Base-by-base conservation (phyloP, 2,113 vertebrate species). In the Amphiprion percula region DNA sequence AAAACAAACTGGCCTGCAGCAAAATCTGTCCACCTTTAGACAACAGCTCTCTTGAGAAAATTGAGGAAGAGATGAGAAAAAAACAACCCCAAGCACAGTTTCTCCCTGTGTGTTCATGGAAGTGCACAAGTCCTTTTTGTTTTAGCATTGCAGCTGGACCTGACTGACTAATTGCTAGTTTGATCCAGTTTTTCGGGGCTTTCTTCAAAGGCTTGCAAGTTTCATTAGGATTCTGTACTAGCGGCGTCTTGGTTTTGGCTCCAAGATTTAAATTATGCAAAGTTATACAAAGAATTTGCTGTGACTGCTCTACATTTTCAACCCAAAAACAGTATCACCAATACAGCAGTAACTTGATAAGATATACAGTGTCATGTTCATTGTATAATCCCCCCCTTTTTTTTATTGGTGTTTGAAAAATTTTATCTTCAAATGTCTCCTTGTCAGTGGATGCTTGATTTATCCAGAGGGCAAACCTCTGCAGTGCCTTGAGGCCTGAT, bases 91-190 rank as follows among this genome's bases (percentile, higher is more conserved):
- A 9, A 89, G 89, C 90, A 84, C 67, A 86, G 77, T 87, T 87
- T 88, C 79, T 80, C 70, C 70, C 78, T 86, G 88, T 89, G 89
- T 83, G 88, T 90, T 83, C 80, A 69, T 76, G 60, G 79, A 77
- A 69, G 86, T 79, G 79, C 89, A 92, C 90, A 93, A 86, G 79
- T 79, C 77, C 71, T 90, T 91, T 90, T 91, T 92, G 89, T 94
- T 91, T 91, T 67, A 72, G 81, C 68, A 30, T 37, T 80, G 89
- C 92, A 93, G 88, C 88, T 93, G 90, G 87, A 92, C 92, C 80
- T 89, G 84, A 90, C 86, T 92, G 91, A 89, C 91, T 93, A 93
- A 93, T 92, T 93, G 87, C 91, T 90, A 87, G 90, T 90, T 91
- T 92, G 87, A 92, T 92, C 82, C 85, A 92, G 90, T 93, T 93